A percentile compares a stretch with the other conserved stretches of the same genome.
Evolutionary conservation across 2,888 invertebrate genomes (phyloP).

Genomic region (Lasioglossum zephyrum): DNA sequence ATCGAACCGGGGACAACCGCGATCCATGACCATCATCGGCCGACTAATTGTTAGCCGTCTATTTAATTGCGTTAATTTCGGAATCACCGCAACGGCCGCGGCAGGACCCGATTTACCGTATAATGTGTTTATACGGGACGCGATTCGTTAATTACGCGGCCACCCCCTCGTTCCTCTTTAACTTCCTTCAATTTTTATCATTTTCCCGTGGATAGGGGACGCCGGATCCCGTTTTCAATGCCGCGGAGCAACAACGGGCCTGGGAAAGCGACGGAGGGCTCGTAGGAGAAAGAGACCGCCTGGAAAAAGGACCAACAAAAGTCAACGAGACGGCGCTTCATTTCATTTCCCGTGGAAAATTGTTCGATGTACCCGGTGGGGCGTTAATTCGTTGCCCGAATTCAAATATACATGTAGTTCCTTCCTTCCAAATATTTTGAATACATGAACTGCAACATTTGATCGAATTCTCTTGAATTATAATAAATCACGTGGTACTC

Average conservation of each 20-base stretch:
- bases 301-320: conserved; percentile 7
- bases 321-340: conserved; percentile 7
- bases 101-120: conserved; percentile 41
- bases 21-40: conserved; percentile 4
- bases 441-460: background rate
- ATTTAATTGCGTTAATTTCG: conserved; percentile 69
- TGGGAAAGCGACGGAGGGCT: background rate
- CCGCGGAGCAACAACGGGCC: conserved; percentile 12
- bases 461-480: background rate
- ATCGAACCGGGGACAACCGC: conserved; percentile 4
- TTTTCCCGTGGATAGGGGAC: background rate
- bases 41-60: conserved; percentile 43
- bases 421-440: background rate
- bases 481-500: background rate
- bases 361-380: conserved; percentile 9
- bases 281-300: background rate
- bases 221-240: background rate
- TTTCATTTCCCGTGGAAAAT: conserved; percentile 35
- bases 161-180: background rate
- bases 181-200: conserved; percentile 32
- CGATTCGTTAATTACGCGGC: conserved; percentile 33
- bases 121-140: conserved; percentile 48
- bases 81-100: conserved; percentile 53
- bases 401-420: background rate
- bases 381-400: background rate